Conservation (phyloP, 2,113 vertebrate species). For the Oryzias javanicus region DNA sequence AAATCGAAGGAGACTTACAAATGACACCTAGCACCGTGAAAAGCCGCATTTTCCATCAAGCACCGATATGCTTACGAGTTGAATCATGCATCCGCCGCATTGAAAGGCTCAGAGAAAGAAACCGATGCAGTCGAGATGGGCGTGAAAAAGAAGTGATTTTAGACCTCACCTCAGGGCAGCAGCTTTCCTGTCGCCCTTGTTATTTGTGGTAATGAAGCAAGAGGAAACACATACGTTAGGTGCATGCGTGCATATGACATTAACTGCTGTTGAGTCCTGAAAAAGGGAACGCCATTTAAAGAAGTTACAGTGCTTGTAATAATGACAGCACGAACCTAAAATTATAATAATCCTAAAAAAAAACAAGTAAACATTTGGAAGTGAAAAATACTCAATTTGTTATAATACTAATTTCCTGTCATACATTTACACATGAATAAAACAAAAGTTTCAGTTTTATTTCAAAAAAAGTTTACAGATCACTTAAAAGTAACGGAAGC, state of each 20-base stretch:
- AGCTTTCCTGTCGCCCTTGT: conserved; percentile 40
- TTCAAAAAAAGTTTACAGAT: no score
- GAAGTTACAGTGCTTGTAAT: conserved; percentile 23
- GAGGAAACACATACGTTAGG: conserved; percentile 53
- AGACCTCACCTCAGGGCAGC: conserved; percentile 25
- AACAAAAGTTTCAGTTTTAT: no score
- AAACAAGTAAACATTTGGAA: no score
- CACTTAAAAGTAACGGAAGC: no score
- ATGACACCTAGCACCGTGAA: conserved; percentile 35
- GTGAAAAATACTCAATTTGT: no score
- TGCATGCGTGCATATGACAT: not conserved
- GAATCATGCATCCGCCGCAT: conserved; percentile 17
- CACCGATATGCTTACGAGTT: conserved; percentile 9
- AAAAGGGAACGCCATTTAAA: not conserved
- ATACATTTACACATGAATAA: no score
- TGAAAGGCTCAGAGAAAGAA: conserved; percentile 28
- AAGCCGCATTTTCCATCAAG: conserved; percentile 58
- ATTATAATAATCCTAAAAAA: no score
- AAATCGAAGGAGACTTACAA: conserved; percentile 48
- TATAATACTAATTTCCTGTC: no score
- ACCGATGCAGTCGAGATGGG: conserved; percentile 13
- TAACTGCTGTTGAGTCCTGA: not conserved
- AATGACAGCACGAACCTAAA: not conserved
- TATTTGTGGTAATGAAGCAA: conserved; percentile 14
- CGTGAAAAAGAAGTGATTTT: conserved; percentile 24